Evolutionary conservation across 2,113 vertebrate genomes (phyloP).

Genomic region (Genyomyrus donnyi): DNA sequence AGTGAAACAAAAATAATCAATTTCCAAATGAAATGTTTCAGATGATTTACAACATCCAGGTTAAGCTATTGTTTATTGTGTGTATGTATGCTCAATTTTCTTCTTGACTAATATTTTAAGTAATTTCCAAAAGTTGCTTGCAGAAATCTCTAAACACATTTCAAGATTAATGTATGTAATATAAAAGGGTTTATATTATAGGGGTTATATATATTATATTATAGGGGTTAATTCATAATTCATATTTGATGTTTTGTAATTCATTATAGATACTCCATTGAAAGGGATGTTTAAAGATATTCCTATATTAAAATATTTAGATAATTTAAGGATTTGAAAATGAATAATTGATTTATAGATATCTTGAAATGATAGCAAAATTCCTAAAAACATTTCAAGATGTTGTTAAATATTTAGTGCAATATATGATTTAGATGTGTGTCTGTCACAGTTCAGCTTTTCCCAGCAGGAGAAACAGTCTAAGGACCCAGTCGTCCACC

Average conservation of each 20-base stretch:
- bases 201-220: too few relatives aligned
- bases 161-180: not conserved
- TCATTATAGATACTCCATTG: not conserved
- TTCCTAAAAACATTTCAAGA: not conserved
- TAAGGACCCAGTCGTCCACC: not conserved
- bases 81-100: not conserved
- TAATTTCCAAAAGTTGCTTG: not conserved
- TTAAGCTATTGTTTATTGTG: not conserved
- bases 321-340: not conserved
- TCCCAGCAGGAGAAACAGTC: not conserved
- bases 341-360: not conserved
- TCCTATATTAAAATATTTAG: not conserved
- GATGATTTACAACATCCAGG: not conserved
- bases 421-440: not conserved
- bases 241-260: not conserved
- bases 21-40: not conserved
- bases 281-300: not conserved
- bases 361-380: not conserved
- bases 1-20: not conserved
- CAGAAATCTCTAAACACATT: not conserved
- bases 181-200: not conserved
- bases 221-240: not conserved
- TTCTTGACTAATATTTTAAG: not conserved
- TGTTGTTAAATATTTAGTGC: not conserved
- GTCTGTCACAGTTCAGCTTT: not conserved